phyloP scores from a whole-genome alignment of 2,113 vertebrate genomes.

The Vireo altiloquus region DNA sequence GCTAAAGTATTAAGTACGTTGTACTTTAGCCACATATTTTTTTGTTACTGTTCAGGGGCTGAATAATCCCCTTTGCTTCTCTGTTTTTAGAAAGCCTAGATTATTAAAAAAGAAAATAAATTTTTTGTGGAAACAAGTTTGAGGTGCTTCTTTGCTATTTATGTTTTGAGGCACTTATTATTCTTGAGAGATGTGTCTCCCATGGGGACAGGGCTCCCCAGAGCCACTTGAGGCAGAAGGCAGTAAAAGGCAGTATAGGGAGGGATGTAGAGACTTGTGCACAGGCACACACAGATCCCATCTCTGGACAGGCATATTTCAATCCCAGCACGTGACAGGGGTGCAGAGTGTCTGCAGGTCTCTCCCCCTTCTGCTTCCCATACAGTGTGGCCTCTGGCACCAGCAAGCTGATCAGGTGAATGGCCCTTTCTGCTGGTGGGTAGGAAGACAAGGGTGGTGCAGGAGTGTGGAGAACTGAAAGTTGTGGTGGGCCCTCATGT shows the following conservation, averaged over 20 bases:
- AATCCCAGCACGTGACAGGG: accelerated
- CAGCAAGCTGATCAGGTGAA: neutral
- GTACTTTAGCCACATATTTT: neutral
- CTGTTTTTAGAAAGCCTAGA: neutral
- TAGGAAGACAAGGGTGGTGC: neutral
- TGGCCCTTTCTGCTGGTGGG: neutral
- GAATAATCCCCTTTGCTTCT: neutral
- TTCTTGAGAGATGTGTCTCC: neutral
- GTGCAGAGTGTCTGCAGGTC: neutral
- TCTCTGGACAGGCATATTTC: neutral
- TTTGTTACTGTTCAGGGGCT: neutral
- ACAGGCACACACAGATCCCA: too few species aligned
- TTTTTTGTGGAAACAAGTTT: neutral
- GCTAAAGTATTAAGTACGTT: neutral
- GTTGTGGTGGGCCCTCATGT: accelerated
- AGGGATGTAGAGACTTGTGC: too few species aligned
- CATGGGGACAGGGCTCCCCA: neutral
- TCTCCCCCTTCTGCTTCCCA: neutral
- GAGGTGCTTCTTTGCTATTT: neutral
- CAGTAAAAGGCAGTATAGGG: neutral
- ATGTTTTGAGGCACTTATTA: neutral
- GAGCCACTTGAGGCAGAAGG: neutral
- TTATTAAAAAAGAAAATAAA: accelerated
- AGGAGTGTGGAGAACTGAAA: neutral
- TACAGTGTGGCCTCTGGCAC: neutral